A percentile compares a stretch with the other conserved stretches of the same genome.
Evolutionary conservation across 2,797 vertebrate species (phyloP).

Genomic region (Epinephelus malabaricus): DNA sequence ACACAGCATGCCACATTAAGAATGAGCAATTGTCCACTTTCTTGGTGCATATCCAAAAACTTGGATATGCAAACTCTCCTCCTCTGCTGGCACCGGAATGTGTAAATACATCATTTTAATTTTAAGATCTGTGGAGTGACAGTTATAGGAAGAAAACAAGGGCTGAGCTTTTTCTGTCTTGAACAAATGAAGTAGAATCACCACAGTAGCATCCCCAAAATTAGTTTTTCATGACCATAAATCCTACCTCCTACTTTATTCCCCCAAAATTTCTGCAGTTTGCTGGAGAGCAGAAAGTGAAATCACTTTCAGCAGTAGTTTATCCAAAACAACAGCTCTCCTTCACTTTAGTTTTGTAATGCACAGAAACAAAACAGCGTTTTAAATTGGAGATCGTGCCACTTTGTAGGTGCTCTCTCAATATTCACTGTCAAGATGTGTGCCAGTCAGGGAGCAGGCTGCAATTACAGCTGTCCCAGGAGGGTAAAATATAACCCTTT

Average conservation of each 20-base stretch:
- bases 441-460: constrained; percentile 24
- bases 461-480: constrained; percentile 56
- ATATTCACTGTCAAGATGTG: constrained; percentile 38
- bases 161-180: neutral
- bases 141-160: neutral
- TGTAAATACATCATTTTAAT: constrained; percentile 40
- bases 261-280: neutral
- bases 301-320: constrained; percentile 4
- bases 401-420: constrained; percentile 43
- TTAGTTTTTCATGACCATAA: constrained; percentile 31
- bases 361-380: constrained; percentile 23
- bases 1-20: constrained; percentile 42
- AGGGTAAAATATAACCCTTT: constrained; percentile 33
- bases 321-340: constrained; percentile 7
- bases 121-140: constrained; percentile 17
- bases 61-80: constrained; percentile 21
- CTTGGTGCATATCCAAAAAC: constrained; percentile 35
- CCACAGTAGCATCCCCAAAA: neutral
- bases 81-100: constrained; percentile 23
- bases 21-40: constrained; percentile 53
- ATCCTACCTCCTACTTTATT: constrained; percentile 7
- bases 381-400: constrained; percentile 24
- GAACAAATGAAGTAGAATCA: constrained; percentile 21
- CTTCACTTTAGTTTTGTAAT: constrained; percentile 6
- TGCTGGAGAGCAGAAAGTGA: neutral